Evolutionary conservation across 2,797 vertebrate genomes (phyloP), one percentile per base, ranked within the genome.

Genomic region (Takifugu rubripes): DNA sequence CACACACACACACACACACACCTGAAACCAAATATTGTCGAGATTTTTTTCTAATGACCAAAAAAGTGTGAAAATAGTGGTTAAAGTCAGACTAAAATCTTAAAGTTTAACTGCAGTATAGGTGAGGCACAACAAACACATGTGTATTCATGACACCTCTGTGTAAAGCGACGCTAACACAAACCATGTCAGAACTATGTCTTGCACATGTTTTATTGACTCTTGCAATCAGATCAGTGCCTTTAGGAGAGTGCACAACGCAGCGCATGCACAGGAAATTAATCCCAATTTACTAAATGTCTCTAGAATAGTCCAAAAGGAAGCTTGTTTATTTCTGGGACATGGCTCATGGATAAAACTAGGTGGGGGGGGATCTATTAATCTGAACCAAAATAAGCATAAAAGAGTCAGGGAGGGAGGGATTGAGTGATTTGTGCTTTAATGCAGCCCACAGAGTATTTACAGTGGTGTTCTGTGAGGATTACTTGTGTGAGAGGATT

Each of bases 401-500:
- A 82, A 79, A 82, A 81, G 61, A 78, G 75, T 77, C 70, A 79
- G 70, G 54, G 72, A 82, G 70, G 54, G 72, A 82, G 77, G 81
- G 82, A 82, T 78, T 84, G 82, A 80, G 78, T 81, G 87, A 87
- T 89, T 86, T 86, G 77, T 75, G 75, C 81, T 77, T 84, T 87
- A 85, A 84, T 86, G 72, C 82, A 83, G 79, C 84, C 83, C 82
- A 84, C 77, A 68, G 78, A 86, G 85, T 85, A 84, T 88, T 90
- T 88, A 89, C 88, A 88, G 85, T 87, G 87, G 78, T 82, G 81
- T 85, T 86, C 79, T 82, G 85, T 77, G 67, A 70, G 87, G 89
- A 91, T 92, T 90, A 90, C 77, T 80, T 76, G 74, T 77, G 78
- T 83, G 89, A 90, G 87, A 84, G 87, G 89, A 91, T 91, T 91